Conservation (phyloP, 2,113 vertebrate species). For the Heteronetta atricapilla region DNA sequence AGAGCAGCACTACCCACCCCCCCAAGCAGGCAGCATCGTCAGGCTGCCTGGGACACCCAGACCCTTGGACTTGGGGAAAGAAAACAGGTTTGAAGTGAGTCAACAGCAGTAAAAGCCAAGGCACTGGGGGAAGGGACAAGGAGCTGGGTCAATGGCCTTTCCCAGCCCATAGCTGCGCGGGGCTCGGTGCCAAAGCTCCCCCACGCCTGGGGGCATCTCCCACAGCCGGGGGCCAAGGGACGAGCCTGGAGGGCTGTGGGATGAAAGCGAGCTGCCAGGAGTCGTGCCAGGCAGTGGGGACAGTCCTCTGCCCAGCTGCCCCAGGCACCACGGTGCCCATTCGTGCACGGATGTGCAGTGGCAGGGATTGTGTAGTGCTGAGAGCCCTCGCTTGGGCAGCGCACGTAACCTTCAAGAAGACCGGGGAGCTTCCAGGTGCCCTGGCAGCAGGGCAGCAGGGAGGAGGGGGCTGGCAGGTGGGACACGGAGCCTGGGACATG, state of each 20-base stretch:
- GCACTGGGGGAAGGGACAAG: slow-evolving; percentile 56
- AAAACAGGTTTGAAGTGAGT: slow-evolving; percentile 73
- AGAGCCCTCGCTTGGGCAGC: background rate
- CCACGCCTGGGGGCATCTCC: background rate
- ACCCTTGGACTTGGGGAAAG: slow-evolving; percentile 78
- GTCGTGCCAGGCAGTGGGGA: background rate
- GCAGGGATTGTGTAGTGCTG: background rate
- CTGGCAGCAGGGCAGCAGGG: background rate
- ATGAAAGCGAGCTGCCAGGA: background rate
- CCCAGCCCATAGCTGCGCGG: background rate
- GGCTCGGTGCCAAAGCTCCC: background rate
- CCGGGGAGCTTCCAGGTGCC: background rate
- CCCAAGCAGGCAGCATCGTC: slow-evolving; percentile 63
- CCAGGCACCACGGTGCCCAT: background rate
- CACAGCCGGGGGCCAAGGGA: background rate
- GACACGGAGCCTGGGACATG: accelerated
- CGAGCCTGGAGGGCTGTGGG: background rate
- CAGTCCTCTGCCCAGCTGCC: background rate
- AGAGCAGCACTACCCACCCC: slow-evolving; percentile 54
- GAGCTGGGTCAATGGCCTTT: slow-evolving; percentile 50
- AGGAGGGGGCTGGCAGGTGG: background rate
- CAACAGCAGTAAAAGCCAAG: slow-evolving; percentile 67
- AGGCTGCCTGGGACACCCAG: slow-evolving; percentile 67
- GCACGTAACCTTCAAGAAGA: background rate
- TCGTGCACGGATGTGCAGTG: background rate